Evolutionary conservation across 2,797 vertebrate species (phyloP).

Genomic region (Gymnocypris eckloni): DNA sequence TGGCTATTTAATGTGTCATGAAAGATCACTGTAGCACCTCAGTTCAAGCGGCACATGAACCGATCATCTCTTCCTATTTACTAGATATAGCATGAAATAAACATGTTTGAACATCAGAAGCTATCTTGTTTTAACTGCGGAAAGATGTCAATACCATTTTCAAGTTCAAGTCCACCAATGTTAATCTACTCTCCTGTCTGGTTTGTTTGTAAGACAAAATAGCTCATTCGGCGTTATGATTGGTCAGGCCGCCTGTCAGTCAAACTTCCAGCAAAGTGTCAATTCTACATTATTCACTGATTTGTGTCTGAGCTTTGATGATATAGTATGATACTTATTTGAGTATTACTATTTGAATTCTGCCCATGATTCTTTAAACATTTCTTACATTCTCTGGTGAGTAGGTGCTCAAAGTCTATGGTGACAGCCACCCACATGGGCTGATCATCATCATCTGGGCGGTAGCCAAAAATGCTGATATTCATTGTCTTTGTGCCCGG

Average conservation of each 20-base stretch:
- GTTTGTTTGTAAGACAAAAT: background rate
- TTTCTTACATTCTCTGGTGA: conserved; percentile 80
- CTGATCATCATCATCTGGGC: conserved; percentile 75
- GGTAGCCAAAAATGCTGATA: conserved; percentile 83
- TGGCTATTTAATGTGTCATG: too few relatives aligned
- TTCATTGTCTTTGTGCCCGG: conserved; percentile 82
- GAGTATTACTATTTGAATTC: background rate
- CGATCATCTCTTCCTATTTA: background rate
- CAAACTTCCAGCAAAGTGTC: background rate
- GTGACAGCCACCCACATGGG: conserved; percentile 83
- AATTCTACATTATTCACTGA: background rate
- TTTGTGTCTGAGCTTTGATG: background rate
- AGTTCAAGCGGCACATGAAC: background rate
- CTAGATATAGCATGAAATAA: background rate
- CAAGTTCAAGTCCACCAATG: background rate
- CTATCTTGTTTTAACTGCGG: background rate
- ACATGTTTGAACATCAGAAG: background rate
- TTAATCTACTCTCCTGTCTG: background rate
- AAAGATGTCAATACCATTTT: background rate
- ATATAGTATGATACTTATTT: background rate
- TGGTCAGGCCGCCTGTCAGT: background rate
- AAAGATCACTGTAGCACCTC: too few relatives aligned
- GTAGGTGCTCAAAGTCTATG: conserved; percentile 81
- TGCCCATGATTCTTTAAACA: background rate
- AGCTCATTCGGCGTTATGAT: background rate